Conservation (phyloP, 2,797 vertebrate genomes). For the Neosilurus hyrtlii region DNA sequence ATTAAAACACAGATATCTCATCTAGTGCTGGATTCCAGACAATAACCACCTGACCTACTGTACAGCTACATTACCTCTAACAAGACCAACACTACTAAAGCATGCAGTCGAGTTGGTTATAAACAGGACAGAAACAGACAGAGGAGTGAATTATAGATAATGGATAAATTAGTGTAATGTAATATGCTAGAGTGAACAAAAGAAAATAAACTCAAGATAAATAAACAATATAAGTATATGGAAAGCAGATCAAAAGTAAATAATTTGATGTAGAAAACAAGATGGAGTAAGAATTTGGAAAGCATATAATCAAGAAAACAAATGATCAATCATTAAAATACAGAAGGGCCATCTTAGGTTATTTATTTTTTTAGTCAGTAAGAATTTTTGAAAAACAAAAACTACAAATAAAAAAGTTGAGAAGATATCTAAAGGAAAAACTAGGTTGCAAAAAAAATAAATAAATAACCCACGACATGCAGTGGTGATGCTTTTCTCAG, state of each 20-base stretch:
- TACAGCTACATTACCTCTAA: constrained; percentile 35
- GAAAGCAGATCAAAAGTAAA: background rate
- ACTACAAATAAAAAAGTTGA: too few species aligned
- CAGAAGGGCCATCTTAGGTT: too few species aligned
- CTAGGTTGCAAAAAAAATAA: too few species aligned
- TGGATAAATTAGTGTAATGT: constrained; percentile 31
- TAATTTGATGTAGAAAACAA: background rate
- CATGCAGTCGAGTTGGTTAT: constrained; percentile 49
- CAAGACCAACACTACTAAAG: constrained; percentile 22
- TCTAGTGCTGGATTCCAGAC: constrained; percentile 18
- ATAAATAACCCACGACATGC: too few species aligned
- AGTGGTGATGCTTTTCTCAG: too few species aligned
- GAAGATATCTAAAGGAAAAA: too few species aligned
- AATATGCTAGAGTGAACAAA: constrained; percentile 13
- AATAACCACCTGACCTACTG: constrained; percentile 34
- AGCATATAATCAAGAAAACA: background rate
- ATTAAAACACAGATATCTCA: constrained; percentile 10
- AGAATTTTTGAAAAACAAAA: too few species aligned
- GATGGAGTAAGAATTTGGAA: background rate
- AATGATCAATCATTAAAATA: constrained; percentile 12
- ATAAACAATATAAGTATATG: background rate
- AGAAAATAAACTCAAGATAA: constrained; percentile 24
- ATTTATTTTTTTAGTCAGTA: too few species aligned
- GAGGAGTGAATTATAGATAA: constrained; percentile 62
- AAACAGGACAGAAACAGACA: constrained; percentile 80